Evolutionary conservation across 2,888 invertebrate species (phyloP).

Genomic region (Campoplex capitator): DNA sequence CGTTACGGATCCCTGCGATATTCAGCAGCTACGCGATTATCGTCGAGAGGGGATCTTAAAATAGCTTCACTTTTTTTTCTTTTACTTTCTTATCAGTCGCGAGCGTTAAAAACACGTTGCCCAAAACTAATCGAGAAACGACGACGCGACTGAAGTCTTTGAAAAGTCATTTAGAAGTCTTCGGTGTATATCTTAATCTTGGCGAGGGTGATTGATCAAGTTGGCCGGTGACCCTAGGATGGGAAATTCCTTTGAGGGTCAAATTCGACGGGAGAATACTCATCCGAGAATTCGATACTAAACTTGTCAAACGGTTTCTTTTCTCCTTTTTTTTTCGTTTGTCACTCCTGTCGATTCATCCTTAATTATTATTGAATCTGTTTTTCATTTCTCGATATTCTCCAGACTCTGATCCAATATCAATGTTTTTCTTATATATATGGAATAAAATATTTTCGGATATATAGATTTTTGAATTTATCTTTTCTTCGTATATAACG

Average conservation of each 20-base stretch:
- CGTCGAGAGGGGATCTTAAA: slow-evolving; percentile 1
- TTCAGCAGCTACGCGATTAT: background rate
- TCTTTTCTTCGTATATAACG: background rate
- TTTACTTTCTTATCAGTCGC: background rate
- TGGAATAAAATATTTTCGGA: background rate
- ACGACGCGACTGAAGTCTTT: slow-evolving; percentile 20
- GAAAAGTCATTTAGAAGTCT: slow-evolving; percentile 36
- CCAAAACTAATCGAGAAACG: slow-evolving; percentile 12
- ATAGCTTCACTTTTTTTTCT: background rate
- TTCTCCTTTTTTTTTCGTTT: background rate
- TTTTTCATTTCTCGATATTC: background rate
- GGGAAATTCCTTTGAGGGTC: background rate
- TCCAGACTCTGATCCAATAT: background rate
- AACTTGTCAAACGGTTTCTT: background rate
- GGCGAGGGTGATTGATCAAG: slow-evolving; percentile 25
- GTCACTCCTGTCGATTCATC: background rate
- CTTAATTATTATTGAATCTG: background rate
- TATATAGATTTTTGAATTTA: background rate
- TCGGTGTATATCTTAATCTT: slow-evolving; percentile 27
- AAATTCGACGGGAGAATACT: background rate
- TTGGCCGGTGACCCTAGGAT: background rate
- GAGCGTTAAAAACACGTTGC: background rate
- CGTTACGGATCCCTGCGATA: background rate
- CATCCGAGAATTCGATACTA: background rate
- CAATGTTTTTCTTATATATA: background rate